phyloP scores from a whole-genome alignment of 2,113 vertebrate species.

The Prunella fulvescens region DNA sequence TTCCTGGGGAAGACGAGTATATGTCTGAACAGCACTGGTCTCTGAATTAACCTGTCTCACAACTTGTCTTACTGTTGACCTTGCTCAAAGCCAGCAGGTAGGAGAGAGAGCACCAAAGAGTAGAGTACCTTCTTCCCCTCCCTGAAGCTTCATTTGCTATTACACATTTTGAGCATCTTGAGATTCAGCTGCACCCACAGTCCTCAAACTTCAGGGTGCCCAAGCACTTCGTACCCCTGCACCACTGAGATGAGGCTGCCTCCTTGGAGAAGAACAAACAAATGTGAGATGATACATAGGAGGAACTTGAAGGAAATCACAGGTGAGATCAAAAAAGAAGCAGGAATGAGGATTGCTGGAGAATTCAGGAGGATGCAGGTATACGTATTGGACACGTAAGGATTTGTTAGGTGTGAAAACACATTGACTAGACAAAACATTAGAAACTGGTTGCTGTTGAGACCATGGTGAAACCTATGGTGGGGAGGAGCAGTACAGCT shows the following conservation, averaged over 20 bases:
- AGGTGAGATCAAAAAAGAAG: background rate
- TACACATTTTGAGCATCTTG: background rate
- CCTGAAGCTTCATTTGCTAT: background rate
- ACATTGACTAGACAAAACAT: background rate
- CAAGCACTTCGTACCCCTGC: fast-evolving
- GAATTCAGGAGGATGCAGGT: background rate
- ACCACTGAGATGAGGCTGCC: background rate
- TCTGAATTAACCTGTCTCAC: background rate
- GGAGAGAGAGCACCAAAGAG: background rate
- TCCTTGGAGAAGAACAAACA: background rate
- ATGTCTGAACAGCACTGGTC: background rate
- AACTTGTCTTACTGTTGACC: background rate
- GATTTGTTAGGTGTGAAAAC: background rate
- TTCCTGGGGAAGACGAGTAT: background rate
- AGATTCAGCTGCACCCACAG: background rate
- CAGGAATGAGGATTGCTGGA: background rate
- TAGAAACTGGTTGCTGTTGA: background rate
- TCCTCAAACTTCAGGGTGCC: background rate
- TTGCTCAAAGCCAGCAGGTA: background rate
- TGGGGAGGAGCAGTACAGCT: background rate
- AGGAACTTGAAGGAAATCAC: background rate
- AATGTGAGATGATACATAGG: fast-evolving
- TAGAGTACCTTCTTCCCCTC: background rate
- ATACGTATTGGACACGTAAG: fast-evolving
- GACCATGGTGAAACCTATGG: background rate